Percentiles rank a stretch among this genome's conserved stretches.
phyloP scores from a whole-genome alignment of 2,113 vertebrate species.

The Semicossyphus pulcher region DNA sequence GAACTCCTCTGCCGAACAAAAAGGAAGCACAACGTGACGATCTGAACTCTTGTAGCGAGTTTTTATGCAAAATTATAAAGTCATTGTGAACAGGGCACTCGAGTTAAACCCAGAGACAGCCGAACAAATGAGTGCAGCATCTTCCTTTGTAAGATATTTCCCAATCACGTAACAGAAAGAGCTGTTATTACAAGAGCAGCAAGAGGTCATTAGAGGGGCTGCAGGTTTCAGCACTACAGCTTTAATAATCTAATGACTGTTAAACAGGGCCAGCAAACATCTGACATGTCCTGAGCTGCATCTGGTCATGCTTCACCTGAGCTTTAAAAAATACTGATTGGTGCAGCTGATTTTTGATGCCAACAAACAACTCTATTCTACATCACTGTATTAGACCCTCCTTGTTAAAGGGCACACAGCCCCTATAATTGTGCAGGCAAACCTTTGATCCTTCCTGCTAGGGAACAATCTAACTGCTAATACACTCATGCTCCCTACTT shows the following conservation, averaged over 20 bases:
- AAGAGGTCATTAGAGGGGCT: too few relatives aligned
- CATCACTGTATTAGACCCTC: neutral
- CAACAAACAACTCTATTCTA: neutral
- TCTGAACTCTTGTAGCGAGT: neutral
- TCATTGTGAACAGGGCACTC: neutral
- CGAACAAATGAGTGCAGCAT: neutral
- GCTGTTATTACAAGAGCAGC: too few relatives aligned
- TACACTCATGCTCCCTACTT: neutral
- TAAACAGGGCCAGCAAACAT: too few relatives aligned
- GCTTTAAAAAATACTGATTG: too few relatives aligned
- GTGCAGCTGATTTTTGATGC: too few relatives aligned
- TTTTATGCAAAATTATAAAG: neutral
- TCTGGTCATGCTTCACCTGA: too few relatives aligned
- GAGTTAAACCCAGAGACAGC: neutral
- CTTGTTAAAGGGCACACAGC: neutral
- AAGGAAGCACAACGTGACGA: neutral
- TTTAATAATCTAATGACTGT: too few relatives aligned
- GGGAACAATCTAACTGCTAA: slow-evolving; percentile 1
- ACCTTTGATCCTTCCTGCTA: slow-evolving; percentile 6
- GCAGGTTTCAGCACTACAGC: too few relatives aligned
- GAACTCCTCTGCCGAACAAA: slow-evolving; percentile 3
- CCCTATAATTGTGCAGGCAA: neutral
- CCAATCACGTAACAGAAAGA: too few relatives aligned
- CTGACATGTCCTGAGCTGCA: too few relatives aligned
- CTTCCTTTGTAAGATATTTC: too few relatives aligned